A percentile compares a stretch with the other conserved stretches of the same genome.
Conservation (phyloP, 2,888 invertebrate species). For the Torymus aiolomorphi region DNA sequence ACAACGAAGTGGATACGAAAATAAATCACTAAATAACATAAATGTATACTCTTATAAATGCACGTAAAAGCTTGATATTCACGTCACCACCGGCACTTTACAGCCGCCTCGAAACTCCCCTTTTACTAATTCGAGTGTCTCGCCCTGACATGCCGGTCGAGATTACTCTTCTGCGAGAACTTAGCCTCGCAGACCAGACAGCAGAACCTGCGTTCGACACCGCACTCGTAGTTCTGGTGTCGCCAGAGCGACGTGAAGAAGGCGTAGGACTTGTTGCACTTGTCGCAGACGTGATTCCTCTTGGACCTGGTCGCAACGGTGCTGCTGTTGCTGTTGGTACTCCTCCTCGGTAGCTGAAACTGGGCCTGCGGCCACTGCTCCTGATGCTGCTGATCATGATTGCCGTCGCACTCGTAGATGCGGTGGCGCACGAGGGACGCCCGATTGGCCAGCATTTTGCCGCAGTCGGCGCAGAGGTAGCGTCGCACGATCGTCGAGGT, state of each 20-base stretch:
- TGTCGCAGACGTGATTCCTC: conserved; percentile 66
- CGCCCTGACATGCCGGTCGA: conserved; percentile 76
- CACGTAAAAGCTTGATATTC: no score
- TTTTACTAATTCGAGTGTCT: conserved; percentile 59
- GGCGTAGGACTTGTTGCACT: conserved; percentile 67
- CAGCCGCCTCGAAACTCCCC: no score
- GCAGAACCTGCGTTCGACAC: conserved; percentile 71
- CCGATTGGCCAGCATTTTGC: conserved; percentile 66
- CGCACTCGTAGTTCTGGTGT: conserved; percentile 73
- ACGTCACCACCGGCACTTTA: no score
- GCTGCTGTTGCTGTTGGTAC: background rate
- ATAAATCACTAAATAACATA: no score
- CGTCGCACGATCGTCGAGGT: conserved; percentile 61
- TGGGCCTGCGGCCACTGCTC: background rate
- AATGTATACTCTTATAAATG: no score
- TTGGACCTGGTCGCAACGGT: conserved; percentile 22
- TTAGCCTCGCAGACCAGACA: conserved; percentile 72
- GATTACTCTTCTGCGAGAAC: conserved; percentile 78
- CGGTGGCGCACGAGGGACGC: conserved; percentile 69
- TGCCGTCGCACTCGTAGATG: conserved; percentile 62
- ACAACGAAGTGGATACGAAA: no score
- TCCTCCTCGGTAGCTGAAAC: conserved; percentile 38
- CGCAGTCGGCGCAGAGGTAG: conserved; percentile 69
- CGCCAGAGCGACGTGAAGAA: conserved; percentile 72
- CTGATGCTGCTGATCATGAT: conserved; percentile 13